Conservation (phyloP, 2,797 vertebrate genomes). For the Notamacropus eugenii region DNA sequence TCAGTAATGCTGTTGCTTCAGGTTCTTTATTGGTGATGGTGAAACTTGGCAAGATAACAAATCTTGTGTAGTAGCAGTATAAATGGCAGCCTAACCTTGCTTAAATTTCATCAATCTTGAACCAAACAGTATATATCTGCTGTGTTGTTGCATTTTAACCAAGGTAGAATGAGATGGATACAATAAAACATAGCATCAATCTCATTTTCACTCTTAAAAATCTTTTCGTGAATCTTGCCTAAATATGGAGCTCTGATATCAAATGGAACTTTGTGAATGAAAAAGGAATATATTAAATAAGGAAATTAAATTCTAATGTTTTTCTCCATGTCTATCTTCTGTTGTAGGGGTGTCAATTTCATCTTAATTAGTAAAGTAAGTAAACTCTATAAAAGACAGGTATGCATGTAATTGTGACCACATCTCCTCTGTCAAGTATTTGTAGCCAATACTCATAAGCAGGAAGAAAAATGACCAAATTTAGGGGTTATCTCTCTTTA, state of each 20-base stretch:
- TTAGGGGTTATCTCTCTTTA: slow-evolving; percentile 28
- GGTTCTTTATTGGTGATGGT: slow-evolving; percentile 13
- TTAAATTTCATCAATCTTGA: slow-evolving; percentile 44
- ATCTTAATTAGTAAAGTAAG: slow-evolving; percentile 40
- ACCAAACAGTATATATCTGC: not conserved
- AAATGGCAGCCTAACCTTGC: slow-evolving; percentile 32
- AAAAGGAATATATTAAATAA: slow-evolving; percentile 36
- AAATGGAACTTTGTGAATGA: not conserved
- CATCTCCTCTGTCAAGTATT: not conserved
- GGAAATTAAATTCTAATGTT: slow-evolving; percentile 21
- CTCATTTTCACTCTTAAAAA: slow-evolving; percentile 60
- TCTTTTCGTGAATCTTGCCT: slow-evolving; percentile 35
- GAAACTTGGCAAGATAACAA: slow-evolving; percentile 27
- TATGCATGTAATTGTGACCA: not conserved
- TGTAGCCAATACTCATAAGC: not conserved
- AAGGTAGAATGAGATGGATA: slow-evolving; percentile 40
- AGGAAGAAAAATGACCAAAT: slow-evolving; percentile 3
- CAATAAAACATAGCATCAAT: slow-evolving; percentile 43
- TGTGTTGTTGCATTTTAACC: not conserved
- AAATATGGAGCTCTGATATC: not conserved
- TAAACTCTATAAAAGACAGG: not conserved
- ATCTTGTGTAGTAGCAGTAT: slow-evolving; percentile 2
- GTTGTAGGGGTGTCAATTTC: slow-evolving; percentile 1
- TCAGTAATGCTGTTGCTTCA: slow-evolving; percentile 11
- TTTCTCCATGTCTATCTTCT: slow-evolving; percentile 2